Evolutionary conservation across 1,140 invertebrate species (phyloP).

Genomic region (Notospermus geniculatus): DNA sequence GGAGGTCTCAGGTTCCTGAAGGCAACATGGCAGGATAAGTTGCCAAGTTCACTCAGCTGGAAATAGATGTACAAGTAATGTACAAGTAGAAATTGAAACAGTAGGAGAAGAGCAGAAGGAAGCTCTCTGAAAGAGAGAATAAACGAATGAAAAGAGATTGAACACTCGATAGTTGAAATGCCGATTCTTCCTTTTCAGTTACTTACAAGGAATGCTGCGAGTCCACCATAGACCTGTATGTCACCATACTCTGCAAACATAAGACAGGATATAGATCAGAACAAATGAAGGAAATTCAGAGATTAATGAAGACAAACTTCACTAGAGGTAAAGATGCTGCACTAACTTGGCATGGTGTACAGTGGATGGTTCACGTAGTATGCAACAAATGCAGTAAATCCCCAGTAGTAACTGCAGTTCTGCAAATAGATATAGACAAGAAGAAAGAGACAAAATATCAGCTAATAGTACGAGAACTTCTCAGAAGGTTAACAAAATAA

Average conservation of each 20-base stretch:
- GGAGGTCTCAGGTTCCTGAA: constrained; percentile 88
- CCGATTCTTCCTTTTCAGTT: background rate
- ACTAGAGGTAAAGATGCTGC: background rate
- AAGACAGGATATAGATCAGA: constrained; percentile 10
- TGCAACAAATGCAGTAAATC: constrained; percentile 92
- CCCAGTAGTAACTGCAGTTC: constrained; percentile 98
- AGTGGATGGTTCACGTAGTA: constrained; percentile 97
- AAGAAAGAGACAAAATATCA: too few species aligned
- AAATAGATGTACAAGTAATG: constrained; percentile 30
- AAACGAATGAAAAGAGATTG: background rate
- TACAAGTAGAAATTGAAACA: constrained; percentile 12
- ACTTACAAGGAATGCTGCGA: constrained; percentile 77
- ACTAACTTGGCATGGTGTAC: constrained; percentile 71
- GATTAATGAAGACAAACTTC: background rate
- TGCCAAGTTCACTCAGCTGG: constrained; percentile 89
- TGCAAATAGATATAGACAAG: constrained; percentile 37
- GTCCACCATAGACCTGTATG: constrained; percentile 69
- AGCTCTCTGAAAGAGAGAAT: constrained; percentile 59
- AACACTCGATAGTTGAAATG: too few species aligned
- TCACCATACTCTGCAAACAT: constrained; percentile 51
- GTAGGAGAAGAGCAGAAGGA: constrained; percentile 7
- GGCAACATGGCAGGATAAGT: constrained; percentile 89
- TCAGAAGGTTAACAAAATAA: too few species aligned
- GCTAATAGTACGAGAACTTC: too few species aligned
- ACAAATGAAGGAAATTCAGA: background rate